Evolutionary conservation across 2,888 invertebrate genomes (phyloP), one percentile per base, ranked within the genome.

Genomic region (Agrochola circellaris): DNA sequence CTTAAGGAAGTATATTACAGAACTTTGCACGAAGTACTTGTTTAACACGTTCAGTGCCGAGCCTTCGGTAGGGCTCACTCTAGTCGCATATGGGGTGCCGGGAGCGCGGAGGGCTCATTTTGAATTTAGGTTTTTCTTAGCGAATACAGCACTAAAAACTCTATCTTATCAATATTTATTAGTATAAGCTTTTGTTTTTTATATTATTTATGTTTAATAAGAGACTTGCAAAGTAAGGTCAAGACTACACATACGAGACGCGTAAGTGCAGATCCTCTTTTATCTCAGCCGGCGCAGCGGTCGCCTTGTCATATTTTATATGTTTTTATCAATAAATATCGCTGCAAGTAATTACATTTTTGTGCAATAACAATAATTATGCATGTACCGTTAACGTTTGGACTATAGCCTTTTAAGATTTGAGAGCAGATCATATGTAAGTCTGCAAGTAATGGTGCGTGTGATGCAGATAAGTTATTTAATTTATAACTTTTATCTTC

Each of bases 191-290:
- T 15, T 42, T 42, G 42, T 42, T 42, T 6, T 45, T 45, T 45
- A 45, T 45, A 13, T 45, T 3, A 5, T 34, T 4, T 45, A 13
- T 45, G 45, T 15, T 45, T 45, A 62, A 45, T 9, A 66, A 26
- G 30, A 61, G 9, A 23, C 15, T 48, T 2, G 11, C 4, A 73
- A 86, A 66, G n/a, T 78, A 34, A 75, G 71, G 85, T 77, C 82
- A 75, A 69, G 87, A 90, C 96, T 96, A 96, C 93, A 91, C 90
- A 94, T 96, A 91, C 68, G 90, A 71, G 79, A 88, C 93, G 95
- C 95, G 95, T 96, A 96, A 96, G 95, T 95, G 96, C 96, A 95
- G 95, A 92, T 93, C 92, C 92, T 90, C 95, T 94, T 95, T 96
- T 95, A 96, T 96, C 95, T 95, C 90, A 67, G 90, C 91, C 94